Evolutionary conservation across 1,140 invertebrate species (phyloP), one percentile per base, ranked within the genome.

Genomic region (Melitaea cinxia): DNA sequence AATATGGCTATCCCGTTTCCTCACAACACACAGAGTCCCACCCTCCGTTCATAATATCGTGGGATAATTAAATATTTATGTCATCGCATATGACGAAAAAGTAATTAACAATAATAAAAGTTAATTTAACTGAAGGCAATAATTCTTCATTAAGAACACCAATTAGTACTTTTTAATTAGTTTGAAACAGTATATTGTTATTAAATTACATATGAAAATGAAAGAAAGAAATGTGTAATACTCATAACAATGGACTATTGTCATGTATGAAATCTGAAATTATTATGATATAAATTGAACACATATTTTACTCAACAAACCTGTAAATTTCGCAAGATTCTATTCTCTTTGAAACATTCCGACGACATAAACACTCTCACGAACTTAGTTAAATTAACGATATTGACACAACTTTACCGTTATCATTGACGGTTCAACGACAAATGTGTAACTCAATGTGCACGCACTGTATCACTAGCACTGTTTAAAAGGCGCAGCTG

Each of bases 11-110:
- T 84, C 80, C 78, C 83, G 72, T 75, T 74, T 72, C 75, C 75
- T 64, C 78, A 67, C 77, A 80, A 61, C 62, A 58, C 49, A 54
- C 63, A 52, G 49, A 65, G 73, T 64, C 68, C 74, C 79, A 82
- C 83, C 88, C 82, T 80, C 73, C 69, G 62, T 73, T 72, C 75
- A 77, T 78, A 68, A 77, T 60, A 81, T 80, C 80, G 82, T 88
- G 83, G 76, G 80, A 88, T 88, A 90, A 90, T 90, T 88, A 88
- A 90, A 90, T 89, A 89, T 90, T 89, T 85, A 90, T 84, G 73
- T 87, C 81, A 81, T 87, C 77, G 75, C 72, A 82, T 68, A 82
- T 75, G 65, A 64, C 55, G 62, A 59, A 53, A 70, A 63, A 49
- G 35, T 65, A 66, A 63, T 59, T 65, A 63, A 72, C 65, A 62